A percentile compares a stretch with the other conserved stretches of the same genome.
phyloP scores from a whole-genome alignment of 64 coral and sea anemone genomes.

The Pocillopora verrucosa region DNA sequence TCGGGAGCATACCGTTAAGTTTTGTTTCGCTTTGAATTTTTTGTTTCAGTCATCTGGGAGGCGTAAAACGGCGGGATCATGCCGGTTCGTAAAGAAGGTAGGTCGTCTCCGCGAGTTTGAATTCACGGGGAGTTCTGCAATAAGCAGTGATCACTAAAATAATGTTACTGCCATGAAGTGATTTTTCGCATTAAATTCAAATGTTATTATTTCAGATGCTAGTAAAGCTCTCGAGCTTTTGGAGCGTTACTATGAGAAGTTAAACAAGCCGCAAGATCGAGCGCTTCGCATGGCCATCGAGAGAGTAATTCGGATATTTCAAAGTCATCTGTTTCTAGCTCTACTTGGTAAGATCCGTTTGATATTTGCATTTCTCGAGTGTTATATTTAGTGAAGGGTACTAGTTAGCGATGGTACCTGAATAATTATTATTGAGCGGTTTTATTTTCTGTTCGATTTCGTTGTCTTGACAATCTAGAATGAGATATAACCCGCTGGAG shows the following conservation, averaged over 20 bases:
- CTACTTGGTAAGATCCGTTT: constrained; percentile 77
- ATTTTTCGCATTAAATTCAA: constrained; percentile 33
- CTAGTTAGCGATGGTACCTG: not conserved
- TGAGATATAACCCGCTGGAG: not conserved
- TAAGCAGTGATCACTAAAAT: not conserved
- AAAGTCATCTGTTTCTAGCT: constrained; percentile 93
- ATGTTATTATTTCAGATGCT: constrained; percentile 70
- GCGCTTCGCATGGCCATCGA: constrained; percentile 90
- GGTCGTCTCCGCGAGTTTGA: not conserved
- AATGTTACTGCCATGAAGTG: constrained; percentile 1
- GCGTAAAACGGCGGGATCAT: not conserved
- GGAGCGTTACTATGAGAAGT: constrained; percentile 88
- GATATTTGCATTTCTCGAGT: constrained; percentile 6
- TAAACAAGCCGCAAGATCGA: constrained; percentile 92
- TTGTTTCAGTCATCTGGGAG: not conserved
- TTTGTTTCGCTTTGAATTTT: not conserved
- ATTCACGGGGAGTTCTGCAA: not conserved
- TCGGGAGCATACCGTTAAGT: not conserved
- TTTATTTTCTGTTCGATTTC: not conserved
- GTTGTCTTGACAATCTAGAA: not conserved
- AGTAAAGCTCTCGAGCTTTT: constrained; percentile 80
- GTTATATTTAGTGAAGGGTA: not conserved
- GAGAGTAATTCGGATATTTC: constrained; percentile 98
- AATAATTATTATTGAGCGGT: not conserved
- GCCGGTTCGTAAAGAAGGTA: constrained; percentile 57